phyloP scores from a whole-genome alignment of 2,797 vertebrate genomes.

The Aphelocoma californica region DNA sequence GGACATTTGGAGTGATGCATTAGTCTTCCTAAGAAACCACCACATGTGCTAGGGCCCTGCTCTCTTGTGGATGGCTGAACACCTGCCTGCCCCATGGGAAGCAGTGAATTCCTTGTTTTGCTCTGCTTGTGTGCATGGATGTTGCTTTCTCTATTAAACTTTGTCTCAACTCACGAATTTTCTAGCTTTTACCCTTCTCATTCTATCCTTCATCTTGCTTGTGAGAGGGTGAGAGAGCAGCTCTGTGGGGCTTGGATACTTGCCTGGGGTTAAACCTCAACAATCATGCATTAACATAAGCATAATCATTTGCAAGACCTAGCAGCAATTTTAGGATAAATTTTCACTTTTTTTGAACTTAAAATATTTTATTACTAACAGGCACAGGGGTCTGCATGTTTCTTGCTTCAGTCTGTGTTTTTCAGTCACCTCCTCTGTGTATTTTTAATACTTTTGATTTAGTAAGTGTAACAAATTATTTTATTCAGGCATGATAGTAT shows the following conservation, averaged over 20 bases:
- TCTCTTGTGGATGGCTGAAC: background rate
- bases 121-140: background rate
- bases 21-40: background rate
- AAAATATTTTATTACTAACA: background rate
- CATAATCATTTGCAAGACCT: background rate
- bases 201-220: background rate
- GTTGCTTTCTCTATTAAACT: background rate
- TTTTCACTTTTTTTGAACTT: background rate
- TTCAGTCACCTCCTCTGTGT: background rate
- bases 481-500: background rate
- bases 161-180: background rate
- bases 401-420: background rate
- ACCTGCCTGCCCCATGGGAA: background rate
- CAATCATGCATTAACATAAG: background rate
- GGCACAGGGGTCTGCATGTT: background rate
- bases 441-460: background rate
- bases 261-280: background rate
- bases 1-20: fast-evolving
- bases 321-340: background rate
- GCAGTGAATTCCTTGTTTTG: background rate
- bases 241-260: background rate
- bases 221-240: fast-evolving
- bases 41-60: fast-evolving
- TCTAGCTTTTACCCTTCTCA: background rate
- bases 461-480: background rate